Evolutionary conservation across 2,113 vertebrate species (phyloP), one percentile per base, ranked within the genome.

Genomic region (Elaphurus davidianus): DNA sequence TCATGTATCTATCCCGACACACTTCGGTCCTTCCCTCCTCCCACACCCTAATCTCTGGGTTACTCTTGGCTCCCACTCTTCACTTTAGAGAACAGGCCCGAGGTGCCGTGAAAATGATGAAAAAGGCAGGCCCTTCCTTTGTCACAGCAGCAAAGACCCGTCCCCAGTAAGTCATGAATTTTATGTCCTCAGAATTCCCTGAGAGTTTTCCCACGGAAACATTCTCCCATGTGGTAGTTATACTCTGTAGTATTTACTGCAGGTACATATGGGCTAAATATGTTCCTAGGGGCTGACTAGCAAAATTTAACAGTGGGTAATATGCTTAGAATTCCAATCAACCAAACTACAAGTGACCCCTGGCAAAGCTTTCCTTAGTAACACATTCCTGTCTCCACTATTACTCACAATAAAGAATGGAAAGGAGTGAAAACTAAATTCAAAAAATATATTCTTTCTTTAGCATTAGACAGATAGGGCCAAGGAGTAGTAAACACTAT

Each of bases 321-420:
- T 83, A 86, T 33, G 43, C 91, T 97, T 95, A 87, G 67, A 98
- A 96, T 98, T 97, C 84, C 87, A 97, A 76, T 86, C 60, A 95
- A 89, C 30, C 88, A 97, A 97, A 95, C 64, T 93, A 93, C 62
- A 93, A 97, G 55, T 91, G 71, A 97, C 71, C 89, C 92, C 76
- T 94, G 94, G 78, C 82, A 96, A 93, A 94, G 76, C 71, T 30
- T 59, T 50, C 45, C 40, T 79, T 5, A n/a, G 13, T 62, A 89
- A 97, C 6, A 45, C 86, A 94, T 89, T 97, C 25, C 89, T 97
- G 40, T 96, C 93, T 86, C 95, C 50, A 62, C 43, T 91, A n/a
- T 94, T 87, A 91, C 43, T 96, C 92, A 54, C 25, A 88, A 82
- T 52, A 79, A 96, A 96, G 78, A 83, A 19, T 83, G 28, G 10